Conservation (phyloP, 2,888 invertebrate genomes). For the Eupithecia vulgata region DNA sequence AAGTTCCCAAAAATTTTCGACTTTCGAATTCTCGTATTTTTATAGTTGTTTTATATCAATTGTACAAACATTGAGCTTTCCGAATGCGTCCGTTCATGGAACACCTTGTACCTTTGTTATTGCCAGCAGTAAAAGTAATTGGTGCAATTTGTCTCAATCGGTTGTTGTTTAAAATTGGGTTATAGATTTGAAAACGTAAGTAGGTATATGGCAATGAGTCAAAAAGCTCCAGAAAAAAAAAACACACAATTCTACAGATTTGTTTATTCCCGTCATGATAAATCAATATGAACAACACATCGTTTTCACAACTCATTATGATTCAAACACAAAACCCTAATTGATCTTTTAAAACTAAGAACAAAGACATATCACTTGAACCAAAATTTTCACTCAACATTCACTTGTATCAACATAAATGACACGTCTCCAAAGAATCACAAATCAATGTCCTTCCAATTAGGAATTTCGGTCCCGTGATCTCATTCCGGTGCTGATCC, state of each 20-base stretch:
- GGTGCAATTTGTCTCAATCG: slow-evolving; percentile 73
- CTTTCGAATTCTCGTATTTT: too few species aligned
- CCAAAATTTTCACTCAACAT: not conserved
- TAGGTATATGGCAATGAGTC: not conserved
- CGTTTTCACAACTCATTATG: not conserved
- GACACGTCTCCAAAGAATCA: slow-evolving; percentile 25
- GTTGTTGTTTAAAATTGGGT: slow-evolving; percentile 14
- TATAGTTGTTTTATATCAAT: not conserved
- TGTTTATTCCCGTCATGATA: not conserved
- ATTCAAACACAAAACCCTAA: not conserved
- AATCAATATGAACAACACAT: not conserved
- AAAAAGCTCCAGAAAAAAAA: not conserved
- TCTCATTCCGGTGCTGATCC: slow-evolving; percentile 64
- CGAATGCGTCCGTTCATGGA: not conserved
- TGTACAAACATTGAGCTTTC: not conserved
- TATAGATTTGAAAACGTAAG: not conserved
- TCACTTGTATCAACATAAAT: not conserved
- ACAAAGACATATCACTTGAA: slow-evolving; percentile 14
- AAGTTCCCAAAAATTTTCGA: too few species aligned
- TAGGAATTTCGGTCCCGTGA: slow-evolving; percentile 37
- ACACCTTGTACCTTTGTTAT: slow-evolving; percentile 11
- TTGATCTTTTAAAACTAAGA: not conserved
- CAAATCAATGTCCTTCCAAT: slow-evolving; percentile 46
- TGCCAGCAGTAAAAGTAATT: slow-evolving; percentile 68
- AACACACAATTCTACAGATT: not conserved